Conservation (phyloP, 1,140 invertebrate genomes). For the Anagrus nilaparvatae region DNA sequence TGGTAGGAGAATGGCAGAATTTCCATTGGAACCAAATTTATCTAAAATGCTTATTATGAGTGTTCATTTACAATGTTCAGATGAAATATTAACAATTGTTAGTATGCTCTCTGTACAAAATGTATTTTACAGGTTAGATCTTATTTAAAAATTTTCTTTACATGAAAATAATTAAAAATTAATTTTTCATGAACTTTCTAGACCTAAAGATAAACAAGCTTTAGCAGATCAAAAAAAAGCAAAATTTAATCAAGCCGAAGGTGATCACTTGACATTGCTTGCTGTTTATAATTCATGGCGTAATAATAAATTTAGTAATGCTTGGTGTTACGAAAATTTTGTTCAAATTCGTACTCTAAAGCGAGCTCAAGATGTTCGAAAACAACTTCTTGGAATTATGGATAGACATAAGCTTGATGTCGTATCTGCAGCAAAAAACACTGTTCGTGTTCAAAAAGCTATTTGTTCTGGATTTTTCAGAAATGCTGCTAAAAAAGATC, state of each 20-base stretch:
- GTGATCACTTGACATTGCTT: constrained; percentile 95
- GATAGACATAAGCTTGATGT: constrained; percentile 97
- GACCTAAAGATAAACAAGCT: constrained; percentile 94
- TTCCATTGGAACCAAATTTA: constrained; percentile 96
- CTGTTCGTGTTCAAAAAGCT: constrained; percentile 91
- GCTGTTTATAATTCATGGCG: constrained; percentile 99
- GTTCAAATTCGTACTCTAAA: constrained; percentile 96
- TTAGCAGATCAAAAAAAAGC: constrained; percentile 98
- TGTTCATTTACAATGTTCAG: constrained; percentile 94
- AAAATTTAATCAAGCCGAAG: constrained; percentile 97
- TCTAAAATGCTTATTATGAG: constrained; percentile 99
- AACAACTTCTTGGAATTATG: constrained; percentile 97
- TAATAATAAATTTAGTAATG: constrained; percentile 97
- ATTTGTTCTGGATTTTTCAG: constrained; percentile 99
- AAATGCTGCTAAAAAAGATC: constrained; percentile 98
- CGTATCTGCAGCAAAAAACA: constrained; percentile 92
- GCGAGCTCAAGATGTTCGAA: constrained; percentile 94
- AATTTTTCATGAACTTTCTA: constrained; percentile 18
- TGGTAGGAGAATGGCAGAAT: constrained; percentile 96
- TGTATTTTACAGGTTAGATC: constrained; percentile 84
- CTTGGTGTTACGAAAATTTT: constrained; percentile 99
- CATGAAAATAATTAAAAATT: constrained; percentile 1
- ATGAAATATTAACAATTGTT: constrained; percentile 97
- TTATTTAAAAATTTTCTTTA: constrained; percentile 14
- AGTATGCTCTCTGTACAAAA: constrained; percentile 99